Percentiles rank a stretch among this genome's conserved stretches.
These are phyloP conservation scores for Zootermopsis nevadensis DNA, from an alignment of 2,888 invertebrate species.

Conservation along the genomic window DNA sequence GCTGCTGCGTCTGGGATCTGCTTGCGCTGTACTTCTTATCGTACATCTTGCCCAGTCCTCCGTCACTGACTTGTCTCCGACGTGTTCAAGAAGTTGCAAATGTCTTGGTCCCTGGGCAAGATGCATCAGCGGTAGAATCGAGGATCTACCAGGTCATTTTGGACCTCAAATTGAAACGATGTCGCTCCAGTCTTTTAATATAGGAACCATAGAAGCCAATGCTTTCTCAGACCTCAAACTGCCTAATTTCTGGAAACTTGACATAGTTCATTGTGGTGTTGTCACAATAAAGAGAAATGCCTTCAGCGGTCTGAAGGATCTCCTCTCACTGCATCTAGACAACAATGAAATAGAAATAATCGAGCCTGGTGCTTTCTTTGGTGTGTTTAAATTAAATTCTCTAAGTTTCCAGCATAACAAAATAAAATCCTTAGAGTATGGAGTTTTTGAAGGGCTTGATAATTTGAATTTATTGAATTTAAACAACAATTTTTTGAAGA, in stretches of 20 bases:
- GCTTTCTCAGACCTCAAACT: neutral
- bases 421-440: neutral
- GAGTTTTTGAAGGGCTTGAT: neutral
- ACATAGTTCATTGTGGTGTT: neutral
- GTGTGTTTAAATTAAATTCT: neutral
- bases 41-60: too few species aligned
- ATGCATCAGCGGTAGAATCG: neutral
- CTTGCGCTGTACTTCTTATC: too few species aligned
- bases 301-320: neutral
- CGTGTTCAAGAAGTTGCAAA: neutral
- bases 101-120: neutral
- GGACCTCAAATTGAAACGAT: neutral
- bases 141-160: neutral
- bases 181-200: neutral
- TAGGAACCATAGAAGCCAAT: neutral
- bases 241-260: neutral
- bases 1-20: too few species aligned
- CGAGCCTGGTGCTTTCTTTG: neutral
- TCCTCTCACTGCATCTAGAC: neutral
- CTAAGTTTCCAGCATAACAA: neutral
- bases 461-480: neutral
- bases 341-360: neutral
- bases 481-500: neutral
- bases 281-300: neutral
- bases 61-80: neutral